Evolutionary conservation across 2,797 vertebrate species (phyloP), one percentile per base, ranked within the genome.

Genomic region (Siniperca undulata): DNA sequence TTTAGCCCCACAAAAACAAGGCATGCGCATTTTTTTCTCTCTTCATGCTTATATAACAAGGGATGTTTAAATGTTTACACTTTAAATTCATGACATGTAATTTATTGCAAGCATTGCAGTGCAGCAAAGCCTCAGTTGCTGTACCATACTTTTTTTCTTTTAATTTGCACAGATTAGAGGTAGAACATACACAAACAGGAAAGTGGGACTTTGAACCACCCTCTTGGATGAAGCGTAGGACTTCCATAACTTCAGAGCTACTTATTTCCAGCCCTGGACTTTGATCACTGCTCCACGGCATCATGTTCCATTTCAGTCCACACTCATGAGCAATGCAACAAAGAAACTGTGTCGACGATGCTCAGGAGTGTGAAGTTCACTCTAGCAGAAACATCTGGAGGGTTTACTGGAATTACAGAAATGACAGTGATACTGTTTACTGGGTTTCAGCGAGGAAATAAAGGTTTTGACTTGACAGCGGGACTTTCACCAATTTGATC

Each of bases 211-310:
- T 30, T 70, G 53, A 80, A 34, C 20, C 30, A n/a, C 34, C 52
- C 64, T 66, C 22, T 82, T 62, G 53, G 70, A 78, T 70, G 67
- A 80, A 83, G 88, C 66, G 69, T 85, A 87, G 89, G 87, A 91
- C 91, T 94, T 91, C 84, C 86, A 91, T 78, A 85, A 86, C 83
- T 83, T 80, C 77, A 75, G 83, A 75, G 78, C 87, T 88, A 91
- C 87, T 84, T 83, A 86, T 84, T 90, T 91, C 90, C 84, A 82
- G 85, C 72, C 46, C 70, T 79, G 68, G 75, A 83, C 88, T 89
- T 75, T 78, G 74, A 78, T 77, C 79, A 52, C 59, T 68, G 81
- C 50, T 62, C 74, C 66, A 22, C 62, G 48, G 70, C 72, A 88
- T 77, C 84, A 75, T 88, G 86, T 94, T 86, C 77, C 74, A 68